phyloP scores from a whole-genome alignment of 2,113 vertebrate genomes.

The Falco punctatus region DNA sequence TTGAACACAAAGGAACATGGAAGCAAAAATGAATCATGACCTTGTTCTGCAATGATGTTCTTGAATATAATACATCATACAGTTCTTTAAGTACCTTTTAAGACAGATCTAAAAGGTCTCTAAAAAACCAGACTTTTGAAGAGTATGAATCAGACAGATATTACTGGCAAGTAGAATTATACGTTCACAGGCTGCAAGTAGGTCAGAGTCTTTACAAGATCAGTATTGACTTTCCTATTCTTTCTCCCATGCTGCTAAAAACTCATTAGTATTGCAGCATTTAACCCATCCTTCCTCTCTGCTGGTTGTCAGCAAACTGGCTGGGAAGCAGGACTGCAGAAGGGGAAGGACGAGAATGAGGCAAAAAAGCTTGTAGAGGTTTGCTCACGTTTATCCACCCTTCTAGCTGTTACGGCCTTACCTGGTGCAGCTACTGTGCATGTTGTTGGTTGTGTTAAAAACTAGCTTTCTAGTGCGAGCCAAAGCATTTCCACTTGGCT shows the following conservation, averaged over 20 bases:
- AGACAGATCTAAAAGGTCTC: neutral
- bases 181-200: neutral
- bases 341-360: neutral
- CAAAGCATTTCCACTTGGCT: neutral
- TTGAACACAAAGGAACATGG: neutral
- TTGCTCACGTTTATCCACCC: neutral
- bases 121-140: neutral
- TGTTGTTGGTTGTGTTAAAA: neutral
- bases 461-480: neutral
- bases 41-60: neutral
- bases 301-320: neutral
- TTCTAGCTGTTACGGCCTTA: neutral
- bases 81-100: neutral
- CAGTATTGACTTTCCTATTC: neutral
- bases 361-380: neutral
- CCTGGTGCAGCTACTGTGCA: neutral
- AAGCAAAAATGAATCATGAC: conserved; percentile 1
- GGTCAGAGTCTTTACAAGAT: conserved; percentile 9
- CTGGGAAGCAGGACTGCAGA: neutral
- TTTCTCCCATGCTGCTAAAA: neutral
- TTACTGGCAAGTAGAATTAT: conserved; percentile 15
- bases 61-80: neutral
- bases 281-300: neutral
- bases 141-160: neutral
- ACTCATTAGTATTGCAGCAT: neutral